These are phyloP conservation scores for Halcyon badia DNA, from an alignment of 2,797 vertebrate genomes.

Conservation along the genomic window DNA sequence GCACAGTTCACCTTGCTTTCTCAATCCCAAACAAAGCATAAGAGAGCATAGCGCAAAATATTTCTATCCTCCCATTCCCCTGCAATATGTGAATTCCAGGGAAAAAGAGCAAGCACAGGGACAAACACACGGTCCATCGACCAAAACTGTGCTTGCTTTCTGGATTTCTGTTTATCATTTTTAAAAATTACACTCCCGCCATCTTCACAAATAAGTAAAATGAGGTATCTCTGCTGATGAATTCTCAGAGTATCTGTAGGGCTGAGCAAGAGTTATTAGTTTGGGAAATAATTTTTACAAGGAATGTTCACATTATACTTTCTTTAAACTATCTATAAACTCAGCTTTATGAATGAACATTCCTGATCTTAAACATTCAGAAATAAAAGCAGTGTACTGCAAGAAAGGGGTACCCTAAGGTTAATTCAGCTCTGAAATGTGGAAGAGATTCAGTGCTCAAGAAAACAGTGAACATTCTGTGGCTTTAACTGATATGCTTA, in stretches of 20 bases:
- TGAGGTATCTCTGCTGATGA: neutral
- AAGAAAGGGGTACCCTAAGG: conserved; percentile 19
- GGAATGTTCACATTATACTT: neutral
- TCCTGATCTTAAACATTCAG: neutral
- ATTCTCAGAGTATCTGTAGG: neutral
- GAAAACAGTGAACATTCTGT: neutral
- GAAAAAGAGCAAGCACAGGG: neutral
- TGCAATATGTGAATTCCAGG: neutral
- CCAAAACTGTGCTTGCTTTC: neutral
- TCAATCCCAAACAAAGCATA: neutral
- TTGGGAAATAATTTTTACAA: neutral
- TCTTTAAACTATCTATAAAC: neutral
- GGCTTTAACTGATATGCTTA: neutral
- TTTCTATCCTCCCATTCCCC: neutral
- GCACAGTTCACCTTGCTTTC: neutral
- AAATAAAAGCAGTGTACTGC: neutral
- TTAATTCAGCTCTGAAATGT: conserved; percentile 21
- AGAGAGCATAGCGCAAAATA: neutral
- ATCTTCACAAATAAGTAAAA: neutral
- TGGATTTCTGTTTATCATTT: neutral
- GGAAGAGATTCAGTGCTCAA: neutral
- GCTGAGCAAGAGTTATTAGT: neutral
- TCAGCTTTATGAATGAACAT: neutral
- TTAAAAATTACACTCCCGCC: fast-evolving
- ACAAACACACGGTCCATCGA: neutral